Percentiles rank a stretch among this genome's conserved stretches.
Evolutionary conservation across 2,797 vertebrate genomes (phyloP).

Genomic region (Thunnus albacares): DNA sequence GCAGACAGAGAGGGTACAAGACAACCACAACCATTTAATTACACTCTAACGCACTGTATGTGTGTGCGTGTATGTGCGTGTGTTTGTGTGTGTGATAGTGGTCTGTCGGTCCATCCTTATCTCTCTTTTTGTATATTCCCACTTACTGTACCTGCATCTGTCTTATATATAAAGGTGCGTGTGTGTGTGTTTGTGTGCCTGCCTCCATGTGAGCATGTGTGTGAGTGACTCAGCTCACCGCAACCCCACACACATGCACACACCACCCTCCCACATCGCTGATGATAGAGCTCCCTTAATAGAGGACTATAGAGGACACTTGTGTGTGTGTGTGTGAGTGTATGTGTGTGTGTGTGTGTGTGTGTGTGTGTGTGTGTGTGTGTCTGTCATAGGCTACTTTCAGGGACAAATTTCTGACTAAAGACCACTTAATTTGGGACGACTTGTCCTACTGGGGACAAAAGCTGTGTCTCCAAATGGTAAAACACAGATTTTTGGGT

Average conservation of each 20-base stretch:
- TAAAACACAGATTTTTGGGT: too few species aligned
- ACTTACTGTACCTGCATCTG: slow-evolving; percentile 9
- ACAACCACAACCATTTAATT: slow-evolving; percentile 52
- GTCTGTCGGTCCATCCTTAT: slow-evolving; percentile 32
- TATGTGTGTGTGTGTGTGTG: slow-evolving; percentile 19
- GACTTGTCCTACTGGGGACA: too few species aligned
- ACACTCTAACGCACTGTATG: slow-evolving; percentile 21
- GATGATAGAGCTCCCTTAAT: slow-evolving; percentile 52
- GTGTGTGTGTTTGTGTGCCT: slow-evolving; percentile 20
- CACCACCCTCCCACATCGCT: slow-evolving; percentile 55
- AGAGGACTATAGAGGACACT: slow-evolving; percentile 4
- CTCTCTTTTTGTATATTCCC: not conserved
- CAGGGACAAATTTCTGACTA: too few species aligned
- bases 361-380: not conserved
- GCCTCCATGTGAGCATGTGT: slow-evolving; percentile 36
- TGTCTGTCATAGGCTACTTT: too few species aligned
- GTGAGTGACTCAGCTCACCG: slow-evolving; percentile 57
- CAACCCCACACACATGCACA: slow-evolving; percentile 38
- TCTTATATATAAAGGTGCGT: not conserved
- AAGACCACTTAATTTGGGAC: too few species aligned
- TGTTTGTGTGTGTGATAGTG: slow-evolving; percentile 15
- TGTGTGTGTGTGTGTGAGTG: not conserved
- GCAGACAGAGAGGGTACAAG: slow-evolving; percentile 51
- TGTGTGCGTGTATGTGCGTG: slow-evolving; percentile 17
- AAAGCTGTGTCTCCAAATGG: too few species aligned